Conservation (phyloP, 2,888 invertebrate genomes). For the Thyatira batis region DNA sequence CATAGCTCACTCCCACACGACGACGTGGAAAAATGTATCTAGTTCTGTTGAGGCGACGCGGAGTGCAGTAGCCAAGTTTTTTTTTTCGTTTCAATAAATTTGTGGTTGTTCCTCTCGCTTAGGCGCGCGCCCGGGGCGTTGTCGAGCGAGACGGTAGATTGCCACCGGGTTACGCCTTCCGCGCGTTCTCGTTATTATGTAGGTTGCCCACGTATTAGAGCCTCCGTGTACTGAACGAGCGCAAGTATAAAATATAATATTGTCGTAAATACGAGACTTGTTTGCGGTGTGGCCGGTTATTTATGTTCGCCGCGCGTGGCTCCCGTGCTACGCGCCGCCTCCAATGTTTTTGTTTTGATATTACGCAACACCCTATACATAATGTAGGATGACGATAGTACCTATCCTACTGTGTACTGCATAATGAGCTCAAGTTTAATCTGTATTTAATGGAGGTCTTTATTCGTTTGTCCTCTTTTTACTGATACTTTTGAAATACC, state of each 20-base stretch:
- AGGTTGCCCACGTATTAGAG: conserved; percentile 78
- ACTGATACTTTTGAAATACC: neutral
- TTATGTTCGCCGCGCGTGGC: conserved; percentile 65
- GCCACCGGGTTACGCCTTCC: conserved; percentile 83
- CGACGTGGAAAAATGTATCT: conserved; percentile 81
- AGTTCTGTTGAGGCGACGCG: conserved; percentile 80
- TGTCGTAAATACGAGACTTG: conserved; percentile 71
- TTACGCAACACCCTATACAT: conserved; percentile 13
- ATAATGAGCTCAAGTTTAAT: neutral
- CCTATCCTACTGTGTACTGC: neutral
- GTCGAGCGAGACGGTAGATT: conserved; percentile 70
- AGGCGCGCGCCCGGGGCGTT: conserved; percentile 75
- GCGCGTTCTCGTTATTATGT: conserved; percentile 79
- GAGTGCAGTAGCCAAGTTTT: conserved; percentile 78
- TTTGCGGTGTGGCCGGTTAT: conserved; percentile 70
- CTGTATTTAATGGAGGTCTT: neutral
- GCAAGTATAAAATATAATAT: conserved; percentile 76
- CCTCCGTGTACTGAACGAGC: conserved; percentile 63
- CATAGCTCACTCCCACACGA: conserved; percentile 54
- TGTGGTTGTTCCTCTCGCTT: conserved; percentile 80
- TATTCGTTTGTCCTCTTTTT: neutral
- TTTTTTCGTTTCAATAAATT: conserved; percentile 82
- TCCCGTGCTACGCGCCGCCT: conserved; percentile 73
- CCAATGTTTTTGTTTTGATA: conserved; percentile 29
- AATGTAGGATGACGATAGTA: neutral